Percentiles rank a stretch among this genome's conserved stretches.
Conservation (phyloP, 2,888 invertebrate genomes). For the Xestia ashworthii region DNA sequence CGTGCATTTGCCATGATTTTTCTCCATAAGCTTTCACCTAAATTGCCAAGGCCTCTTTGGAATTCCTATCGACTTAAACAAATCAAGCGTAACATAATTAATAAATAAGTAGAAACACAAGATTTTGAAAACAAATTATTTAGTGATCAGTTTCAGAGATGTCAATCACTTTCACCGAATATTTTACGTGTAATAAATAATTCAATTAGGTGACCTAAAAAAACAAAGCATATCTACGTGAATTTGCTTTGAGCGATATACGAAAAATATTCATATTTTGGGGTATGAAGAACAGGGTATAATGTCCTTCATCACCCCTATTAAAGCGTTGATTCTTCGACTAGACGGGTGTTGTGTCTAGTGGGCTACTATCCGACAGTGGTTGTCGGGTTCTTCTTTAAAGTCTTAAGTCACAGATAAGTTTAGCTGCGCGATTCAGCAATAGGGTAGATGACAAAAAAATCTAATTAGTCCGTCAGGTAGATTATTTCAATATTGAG, state of each 20-base stretch:
- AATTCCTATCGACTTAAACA: neutral
- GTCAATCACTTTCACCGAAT: slow-evolving; percentile 66
- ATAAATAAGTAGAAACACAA: slow-evolving; percentile 18
- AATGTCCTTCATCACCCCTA: too few species aligned
- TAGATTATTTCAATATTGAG: too few species aligned
- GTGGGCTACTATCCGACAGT: too few species aligned
- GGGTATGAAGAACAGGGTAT: too few species aligned
- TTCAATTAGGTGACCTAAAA: slow-evolving; percentile 61
- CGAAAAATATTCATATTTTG: neutral
- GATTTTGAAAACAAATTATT: slow-evolving; percentile 53
- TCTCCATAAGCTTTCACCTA: neutral
- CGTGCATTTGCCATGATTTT: neutral
- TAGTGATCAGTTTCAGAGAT: slow-evolving; percentile 56
- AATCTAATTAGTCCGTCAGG: too few species aligned
- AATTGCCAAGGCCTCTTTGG: neutral
- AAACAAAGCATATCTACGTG: slow-evolving; percentile 42
- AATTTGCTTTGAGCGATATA: slow-evolving; percentile 7
- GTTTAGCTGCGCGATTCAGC: too few species aligned
- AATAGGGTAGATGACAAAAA: too few species aligned
- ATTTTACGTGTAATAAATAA: slow-evolving; percentile 55
- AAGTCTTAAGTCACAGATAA: too few species aligned
- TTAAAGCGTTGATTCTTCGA: too few species aligned
- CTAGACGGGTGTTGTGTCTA: too few species aligned
- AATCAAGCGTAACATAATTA: neutral
- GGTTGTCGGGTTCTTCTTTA: too few species aligned